These are phyloP conservation scores for Champsocephalus gunnari DNA, from an alignment of 2,797 vertebrate genomes.

Conservation along the genomic window DNA sequence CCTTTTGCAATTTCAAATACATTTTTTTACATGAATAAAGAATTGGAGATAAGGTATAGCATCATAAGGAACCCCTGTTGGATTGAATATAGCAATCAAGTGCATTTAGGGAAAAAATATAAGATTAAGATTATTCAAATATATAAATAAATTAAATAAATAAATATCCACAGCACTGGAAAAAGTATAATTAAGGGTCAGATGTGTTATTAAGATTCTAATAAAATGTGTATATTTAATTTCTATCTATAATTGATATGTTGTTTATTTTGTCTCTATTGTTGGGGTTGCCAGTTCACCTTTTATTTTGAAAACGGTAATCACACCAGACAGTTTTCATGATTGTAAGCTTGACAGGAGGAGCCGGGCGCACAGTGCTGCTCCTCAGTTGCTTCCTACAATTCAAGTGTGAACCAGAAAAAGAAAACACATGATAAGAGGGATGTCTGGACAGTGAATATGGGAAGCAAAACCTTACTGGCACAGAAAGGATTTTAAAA, in stretches of 20 bases:
- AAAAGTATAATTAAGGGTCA: not conserved
- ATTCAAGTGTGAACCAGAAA: conserved; percentile 74
- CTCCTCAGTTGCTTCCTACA: conserved; percentile 64
- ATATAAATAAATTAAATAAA: not conserved
- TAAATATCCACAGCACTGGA: not conserved
- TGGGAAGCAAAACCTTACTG: conserved; percentile 54
- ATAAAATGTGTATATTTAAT: not conserved
- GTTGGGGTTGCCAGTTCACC: not conserved
- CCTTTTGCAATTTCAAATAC: not conserved
- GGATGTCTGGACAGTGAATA: conserved; percentile 61
- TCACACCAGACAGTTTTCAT: conserved; percentile 2
- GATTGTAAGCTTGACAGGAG: conserved; percentile 44
- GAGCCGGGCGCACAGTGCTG: conserved; percentile 48
- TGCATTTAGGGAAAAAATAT: not conserved
- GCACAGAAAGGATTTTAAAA: conserved; percentile 63
- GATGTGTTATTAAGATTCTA: not conserved
- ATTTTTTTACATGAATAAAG: not conserved
- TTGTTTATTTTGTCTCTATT: not conserved
- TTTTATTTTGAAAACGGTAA: conserved; percentile 70
- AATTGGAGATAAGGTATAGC: not conserved
- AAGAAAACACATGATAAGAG: conserved; percentile 48
- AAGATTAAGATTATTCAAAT: not conserved
- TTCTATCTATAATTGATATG: not conserved
- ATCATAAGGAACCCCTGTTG: not conserved
- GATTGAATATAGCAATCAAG: not conserved